Conservation (phyloP, 1,140 invertebrate species). For the Hyphantria cunea region DNA sequence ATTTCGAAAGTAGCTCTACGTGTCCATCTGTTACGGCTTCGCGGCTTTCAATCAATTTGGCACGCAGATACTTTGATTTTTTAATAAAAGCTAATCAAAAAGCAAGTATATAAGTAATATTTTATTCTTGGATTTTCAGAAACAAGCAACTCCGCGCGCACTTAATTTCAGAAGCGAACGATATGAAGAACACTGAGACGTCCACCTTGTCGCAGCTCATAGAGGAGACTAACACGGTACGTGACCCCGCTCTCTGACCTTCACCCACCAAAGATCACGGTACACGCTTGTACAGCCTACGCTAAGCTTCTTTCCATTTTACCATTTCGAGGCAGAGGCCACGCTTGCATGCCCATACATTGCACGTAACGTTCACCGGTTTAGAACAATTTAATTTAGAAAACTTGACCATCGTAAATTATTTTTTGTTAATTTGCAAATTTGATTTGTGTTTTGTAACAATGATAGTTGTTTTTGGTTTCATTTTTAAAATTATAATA, state of each 20-base stretch:
- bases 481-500: too few relatives aligned
- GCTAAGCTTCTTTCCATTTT: conserved; percentile 40
- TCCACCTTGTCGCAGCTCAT: conserved; percentile 65
- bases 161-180: conserved; percentile 85
- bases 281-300: conserved; percentile 42
- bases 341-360: conserved; percentile 57
- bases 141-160: conserved; percentile 90
- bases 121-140: conserved; percentile 65
- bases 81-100: too few relatives aligned
- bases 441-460: too few relatives aligned
- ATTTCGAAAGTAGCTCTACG: too few relatives aligned
- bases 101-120: neutral
- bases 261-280: conserved; percentile 19
- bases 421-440: too few relatives aligned
- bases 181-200: conserved; percentile 70
- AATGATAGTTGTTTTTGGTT: too few relatives aligned
- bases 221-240: conserved; percentile 72
- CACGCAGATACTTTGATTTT: too few relatives aligned
- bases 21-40: too few relatives aligned
- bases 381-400: too few relatives aligned
- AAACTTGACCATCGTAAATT: too few relatives aligned
- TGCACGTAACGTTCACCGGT: conserved; percentile 33
- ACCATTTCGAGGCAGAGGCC: conserved; percentile 32
- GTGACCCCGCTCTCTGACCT: conserved; percentile 16
- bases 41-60: too few relatives aligned